Evolutionary conservation across 2,888 invertebrate species (phyloP), one percentile per base, ranked within the genome.

Genomic region (Heliconius erato): DNA sequence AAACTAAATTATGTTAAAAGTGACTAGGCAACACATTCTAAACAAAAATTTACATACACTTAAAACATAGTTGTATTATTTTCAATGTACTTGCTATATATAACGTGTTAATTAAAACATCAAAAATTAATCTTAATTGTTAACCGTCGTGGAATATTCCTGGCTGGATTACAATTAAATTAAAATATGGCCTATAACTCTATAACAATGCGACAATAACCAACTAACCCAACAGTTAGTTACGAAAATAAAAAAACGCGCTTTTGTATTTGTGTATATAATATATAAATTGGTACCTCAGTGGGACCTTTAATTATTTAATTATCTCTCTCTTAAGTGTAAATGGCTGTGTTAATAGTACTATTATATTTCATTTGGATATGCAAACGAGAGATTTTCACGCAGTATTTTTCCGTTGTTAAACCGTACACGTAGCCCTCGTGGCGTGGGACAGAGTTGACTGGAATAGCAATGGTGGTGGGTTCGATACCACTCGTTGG

Each of bases 51-150:
- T 40, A 40, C 69, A 69, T 69, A 69, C n/a, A 40, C 23, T 35
- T 40, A 26, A 65, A 26, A 65, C 26, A 65, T 65, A 5, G 26
- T 26, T 40, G 9, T 40, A 69, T 40, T 69, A 69, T 69, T 35
- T 65, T 65, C 26, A 65, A 12, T 67, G 26, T 67, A 16, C 26
- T 14, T 40, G 1, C 9, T 40, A 40, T 71, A 40, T 40, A 71
- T 71, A n/a, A 71, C 11, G n/a, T n/a, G 71, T 71, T 71, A 71
- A 71, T 71, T 71, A 71, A 40, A 71, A 40, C 9, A 69, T 69
- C 23, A 40, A 40, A 71, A 71, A 40, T n/a, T 71, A 40, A 59
- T 59, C 59, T 69, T 35, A 69, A 11, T 69, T 12, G 11, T 69
- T 23, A 71, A 11, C 23, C 16, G 69, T 49, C 12, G 69, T 71